phyloP scores from a whole-genome alignment of 2,113 vertebrate genomes.

The Geococcyx californianus region DNA sequence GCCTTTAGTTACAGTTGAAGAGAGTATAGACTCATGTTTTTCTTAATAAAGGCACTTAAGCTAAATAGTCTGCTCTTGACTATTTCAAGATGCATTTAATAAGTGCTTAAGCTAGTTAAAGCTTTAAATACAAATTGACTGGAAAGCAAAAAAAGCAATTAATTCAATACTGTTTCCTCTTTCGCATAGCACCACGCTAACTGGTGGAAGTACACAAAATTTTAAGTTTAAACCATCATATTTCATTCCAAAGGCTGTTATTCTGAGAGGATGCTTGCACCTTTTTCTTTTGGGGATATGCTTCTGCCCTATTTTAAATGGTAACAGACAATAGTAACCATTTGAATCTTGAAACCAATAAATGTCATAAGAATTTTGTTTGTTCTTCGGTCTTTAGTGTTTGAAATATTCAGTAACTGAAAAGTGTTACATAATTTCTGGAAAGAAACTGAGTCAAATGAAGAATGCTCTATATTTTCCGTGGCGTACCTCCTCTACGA shows the following conservation, averaged over 20 bases:
- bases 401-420: not conserved
- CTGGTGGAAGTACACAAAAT: not conserved
- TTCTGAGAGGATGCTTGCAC: not conserved
- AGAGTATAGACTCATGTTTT: not conserved
- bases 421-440: not conserved
- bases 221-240: not conserved
- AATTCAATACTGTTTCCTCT: not conserved
- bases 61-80: not conserved
- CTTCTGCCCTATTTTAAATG: not conserved
- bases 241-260: not conserved
- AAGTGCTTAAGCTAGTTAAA: not conserved
- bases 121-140: not conserved
- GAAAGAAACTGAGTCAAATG: not conserved
- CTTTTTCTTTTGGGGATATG: not conserved
- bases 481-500: not conserved
- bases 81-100: not conserved
- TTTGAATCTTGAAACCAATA: not conserved
- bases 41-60: not conserved
- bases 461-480: not conserved
- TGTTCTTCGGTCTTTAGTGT: not conserved
- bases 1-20: not conserved
- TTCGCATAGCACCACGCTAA: not conserved
- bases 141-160: not conserved
- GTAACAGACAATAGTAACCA: not conserved
- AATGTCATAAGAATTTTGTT: rapidly evolving